Evolutionary conservation across 1,140 invertebrate species (phyloP).

Genomic region (Heliconius congener): DNA sequence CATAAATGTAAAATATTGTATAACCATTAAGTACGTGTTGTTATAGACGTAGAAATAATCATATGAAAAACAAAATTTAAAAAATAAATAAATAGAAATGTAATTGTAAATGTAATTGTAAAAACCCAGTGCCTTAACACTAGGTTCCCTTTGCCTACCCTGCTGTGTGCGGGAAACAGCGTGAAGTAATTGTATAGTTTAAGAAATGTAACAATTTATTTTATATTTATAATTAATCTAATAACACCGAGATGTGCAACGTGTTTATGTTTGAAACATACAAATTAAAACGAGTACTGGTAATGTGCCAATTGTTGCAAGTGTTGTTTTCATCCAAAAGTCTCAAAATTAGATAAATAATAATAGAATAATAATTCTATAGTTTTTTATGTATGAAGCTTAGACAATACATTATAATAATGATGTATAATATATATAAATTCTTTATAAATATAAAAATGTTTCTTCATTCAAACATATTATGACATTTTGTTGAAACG

Average conservation of each 20-base stretch:
- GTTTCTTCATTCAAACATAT: neutral
- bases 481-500: conserved; percentile 1
- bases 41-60: no score
- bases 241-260: neutral
- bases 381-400: neutral
- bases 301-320: conserved; percentile 6
- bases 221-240: neutral
- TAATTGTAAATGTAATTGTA: no score
- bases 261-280: neutral
- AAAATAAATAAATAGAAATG: no score
- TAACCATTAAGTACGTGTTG: no score
- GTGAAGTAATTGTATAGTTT: no score
- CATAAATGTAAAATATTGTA: no score
- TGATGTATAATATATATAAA: neutral
- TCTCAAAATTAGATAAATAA: neutral
- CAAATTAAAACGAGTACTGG: conserved; percentile 2
- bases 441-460: neutral
- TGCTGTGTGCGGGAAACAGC: no score
- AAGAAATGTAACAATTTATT: neutral
- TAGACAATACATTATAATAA: neutral
- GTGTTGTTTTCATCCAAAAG: conserved; percentile 7
- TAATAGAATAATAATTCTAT: neutral
- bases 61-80: no score
- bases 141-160: no score
- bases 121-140: no score